Evolutionary conservation across 2,888 invertebrate species (phyloP).

Genomic region (Ennomos quercinarius): DNA sequence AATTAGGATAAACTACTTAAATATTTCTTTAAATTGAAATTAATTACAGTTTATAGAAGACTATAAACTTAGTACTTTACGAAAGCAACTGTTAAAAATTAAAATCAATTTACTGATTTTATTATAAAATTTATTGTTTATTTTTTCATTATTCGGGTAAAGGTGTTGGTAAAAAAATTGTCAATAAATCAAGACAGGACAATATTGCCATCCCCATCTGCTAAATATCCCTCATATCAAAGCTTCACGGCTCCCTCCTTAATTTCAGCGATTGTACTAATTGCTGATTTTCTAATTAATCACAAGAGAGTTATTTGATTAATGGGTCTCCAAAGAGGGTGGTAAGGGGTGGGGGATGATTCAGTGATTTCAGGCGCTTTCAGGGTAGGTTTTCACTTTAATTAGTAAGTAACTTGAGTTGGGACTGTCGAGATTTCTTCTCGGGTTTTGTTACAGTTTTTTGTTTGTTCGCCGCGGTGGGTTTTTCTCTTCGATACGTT

Average conservation of each 20-base stretch:
- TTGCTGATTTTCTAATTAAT: slow-evolving; percentile 83
- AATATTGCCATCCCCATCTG: slow-evolving; percentile 9
- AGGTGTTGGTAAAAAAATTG: no score
- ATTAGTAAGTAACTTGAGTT: slow-evolving; percentile 67
- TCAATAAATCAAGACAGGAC: no score
- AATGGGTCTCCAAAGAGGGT: slow-evolving; percentile 68
- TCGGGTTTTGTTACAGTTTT: slow-evolving; percentile 44
- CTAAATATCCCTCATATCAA: slow-evolving; percentile 6
- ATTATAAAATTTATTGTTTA: no score
- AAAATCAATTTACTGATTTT: no score
- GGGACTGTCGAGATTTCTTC: slow-evolving; percentile 38
- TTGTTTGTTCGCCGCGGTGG: slow-evolving; percentile 37
- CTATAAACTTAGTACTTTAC: no score
- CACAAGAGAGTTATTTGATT: slow-evolving; percentile 80
- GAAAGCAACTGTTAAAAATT: no score
- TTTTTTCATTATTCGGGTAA: no score
- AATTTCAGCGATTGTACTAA: slow-evolving; percentile 72
- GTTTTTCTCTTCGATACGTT: slow-evolving; percentile 2
- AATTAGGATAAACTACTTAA: no score
- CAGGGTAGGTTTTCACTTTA: slow-evolving; percentile 64
- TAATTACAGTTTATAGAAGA: no score
- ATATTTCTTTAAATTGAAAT: no score
- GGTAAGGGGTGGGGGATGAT: slow-evolving; percentile 53
- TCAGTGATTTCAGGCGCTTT: slow-evolving; percentile 62
- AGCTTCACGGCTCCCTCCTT: slow-evolving; percentile 42